phyloP scores from a whole-genome alignment of 1,140 invertebrate genomes.

The Gryllus bimaculatus region DNA sequence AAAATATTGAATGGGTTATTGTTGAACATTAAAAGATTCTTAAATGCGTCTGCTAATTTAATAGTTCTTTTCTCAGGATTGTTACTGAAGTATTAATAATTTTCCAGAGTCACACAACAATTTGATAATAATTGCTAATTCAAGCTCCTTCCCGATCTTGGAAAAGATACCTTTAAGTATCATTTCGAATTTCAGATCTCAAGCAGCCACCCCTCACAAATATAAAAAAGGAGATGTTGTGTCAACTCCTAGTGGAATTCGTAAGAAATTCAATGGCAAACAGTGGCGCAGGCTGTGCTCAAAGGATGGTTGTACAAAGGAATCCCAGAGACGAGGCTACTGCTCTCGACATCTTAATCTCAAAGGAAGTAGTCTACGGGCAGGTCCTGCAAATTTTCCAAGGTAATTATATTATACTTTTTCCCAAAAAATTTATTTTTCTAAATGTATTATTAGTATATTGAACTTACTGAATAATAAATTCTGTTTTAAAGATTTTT shows the following conservation, averaged over 20 bases:
- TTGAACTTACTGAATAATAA: too few species aligned
- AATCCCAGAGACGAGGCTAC: constrained; percentile 91
- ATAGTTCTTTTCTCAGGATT: too few species aligned
- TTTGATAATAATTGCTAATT: too few species aligned
- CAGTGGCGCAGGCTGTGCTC: constrained; percentile 96
- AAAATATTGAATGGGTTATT: too few species aligned
- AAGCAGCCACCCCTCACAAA: constrained; percentile 87
- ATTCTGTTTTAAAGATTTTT: too few species aligned
- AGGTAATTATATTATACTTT: constrained; percentile 25
- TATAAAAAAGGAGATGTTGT: constrained; percentile 99
- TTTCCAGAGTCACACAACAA: too few species aligned
- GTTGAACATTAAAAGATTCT: too few species aligned
- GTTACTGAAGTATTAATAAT: too few species aligned
- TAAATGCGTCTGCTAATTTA: too few species aligned
- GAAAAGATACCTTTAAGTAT: constrained; percentile 23
- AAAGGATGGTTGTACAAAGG: constrained; percentile 92
- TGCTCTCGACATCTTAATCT: constrained; percentile 92
- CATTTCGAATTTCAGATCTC: constrained; percentile 49
- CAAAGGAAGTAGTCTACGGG: constrained; percentile 55
- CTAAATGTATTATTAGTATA: too few species aligned
- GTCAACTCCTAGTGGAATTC: constrained; percentile 87
- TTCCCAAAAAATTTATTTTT: too few species aligned
- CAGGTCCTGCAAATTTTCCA: constrained; percentile 39
- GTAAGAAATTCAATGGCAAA: constrained; percentile 99
- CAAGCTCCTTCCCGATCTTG: too few species aligned